Conservation (phyloP, 2,797 vertebrate genomes). For the Moxostoma hubbsi region DNA sequence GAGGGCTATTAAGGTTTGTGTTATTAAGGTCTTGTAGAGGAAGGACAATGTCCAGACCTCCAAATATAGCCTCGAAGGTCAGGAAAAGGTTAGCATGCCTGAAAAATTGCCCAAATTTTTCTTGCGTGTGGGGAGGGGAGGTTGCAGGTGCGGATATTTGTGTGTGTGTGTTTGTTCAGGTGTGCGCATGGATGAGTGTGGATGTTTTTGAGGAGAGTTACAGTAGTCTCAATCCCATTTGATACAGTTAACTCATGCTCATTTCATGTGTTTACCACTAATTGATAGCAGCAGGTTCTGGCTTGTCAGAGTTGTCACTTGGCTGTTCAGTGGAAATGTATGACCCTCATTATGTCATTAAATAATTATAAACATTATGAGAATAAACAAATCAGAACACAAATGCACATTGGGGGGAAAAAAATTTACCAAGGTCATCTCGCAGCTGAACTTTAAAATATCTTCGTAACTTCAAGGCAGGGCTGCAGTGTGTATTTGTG, state of each 20-base stretch:
- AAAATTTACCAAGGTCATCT: slow-evolving; percentile 34
- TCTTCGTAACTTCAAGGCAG: slow-evolving; percentile 16
- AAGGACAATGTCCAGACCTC: slow-evolving; percentile 49
- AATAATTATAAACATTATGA: slow-evolving; percentile 42
- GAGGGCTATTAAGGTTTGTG: slow-evolving; percentile 26
- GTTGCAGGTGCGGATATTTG: slow-evolving; percentile 22
- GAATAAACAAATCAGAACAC: slow-evolving; percentile 44
- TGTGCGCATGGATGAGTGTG: slow-evolving; percentile 6
- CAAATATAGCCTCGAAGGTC: slow-evolving; percentile 50
- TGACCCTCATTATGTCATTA: slow-evolving; percentile 45
- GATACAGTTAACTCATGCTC: neutral
- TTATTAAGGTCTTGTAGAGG: slow-evolving; percentile 38
- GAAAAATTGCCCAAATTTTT: neutral
- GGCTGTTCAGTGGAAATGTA: slow-evolving; percentile 34
- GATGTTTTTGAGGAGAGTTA: slow-evolving; percentile 24
- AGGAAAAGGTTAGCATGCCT: slow-evolving; percentile 45
- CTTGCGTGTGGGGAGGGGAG: slow-evolving; percentile 22
- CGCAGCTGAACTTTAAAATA: slow-evolving; percentile 45
- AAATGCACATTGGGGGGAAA: slow-evolving; percentile 26
- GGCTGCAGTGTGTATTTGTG: neutral
- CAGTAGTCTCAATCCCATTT: slow-evolving; percentile 33
- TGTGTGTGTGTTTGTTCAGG: slow-evolving; percentile 21
- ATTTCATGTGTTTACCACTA: slow-evolving; percentile 30
- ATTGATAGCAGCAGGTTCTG: slow-evolving; percentile 25
- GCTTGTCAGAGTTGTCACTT: slow-evolving; percentile 31